Evolutionary conservation across 1,140 invertebrate species (phyloP).

Genomic region (Neelides sp.): DNA sequence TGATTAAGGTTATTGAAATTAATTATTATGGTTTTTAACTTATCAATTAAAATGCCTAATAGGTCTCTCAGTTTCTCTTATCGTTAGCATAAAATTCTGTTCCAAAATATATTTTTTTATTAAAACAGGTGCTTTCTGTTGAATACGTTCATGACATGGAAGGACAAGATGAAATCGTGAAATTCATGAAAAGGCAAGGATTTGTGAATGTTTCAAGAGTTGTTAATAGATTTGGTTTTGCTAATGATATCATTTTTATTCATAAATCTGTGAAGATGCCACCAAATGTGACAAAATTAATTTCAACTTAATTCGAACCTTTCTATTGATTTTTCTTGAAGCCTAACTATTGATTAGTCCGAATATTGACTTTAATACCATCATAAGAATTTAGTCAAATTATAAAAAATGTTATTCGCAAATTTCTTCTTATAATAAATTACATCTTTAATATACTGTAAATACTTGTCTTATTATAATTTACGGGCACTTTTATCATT

Average conservation of each 20-base stretch:
- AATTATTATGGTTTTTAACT: background rate
- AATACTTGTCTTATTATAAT: no score
- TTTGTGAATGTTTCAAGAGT: slow-evolving; percentile 35
- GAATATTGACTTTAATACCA: no score
- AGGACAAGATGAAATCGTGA: slow-evolving; percentile 32
- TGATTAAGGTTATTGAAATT: slow-evolving; percentile 22
- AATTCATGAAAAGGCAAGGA: slow-evolving; percentile 35
- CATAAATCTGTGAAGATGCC: background rate
- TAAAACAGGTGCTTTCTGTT: slow-evolving; percentile 34
- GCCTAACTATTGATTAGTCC: no score
- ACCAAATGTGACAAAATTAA: no score
- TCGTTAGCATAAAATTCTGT: background rate
- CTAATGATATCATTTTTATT: slow-evolving; percentile 39
- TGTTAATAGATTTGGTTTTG: slow-evolving; percentile 33
- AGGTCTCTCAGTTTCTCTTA: background rate
- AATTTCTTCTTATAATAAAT: no score
- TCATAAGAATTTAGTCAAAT: no score
- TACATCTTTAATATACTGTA: no score
- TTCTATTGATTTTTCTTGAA: no score
- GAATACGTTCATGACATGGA: slow-evolving; percentile 35
- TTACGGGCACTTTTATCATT: no score
- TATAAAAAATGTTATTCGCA: no score
- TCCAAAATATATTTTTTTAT: background rate
- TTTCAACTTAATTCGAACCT: no score
- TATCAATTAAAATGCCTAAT: background rate